Evolutionary conservation across 2,797 vertebrate species (phyloP).

Genomic region (Bradypodion ventrale): DNA sequence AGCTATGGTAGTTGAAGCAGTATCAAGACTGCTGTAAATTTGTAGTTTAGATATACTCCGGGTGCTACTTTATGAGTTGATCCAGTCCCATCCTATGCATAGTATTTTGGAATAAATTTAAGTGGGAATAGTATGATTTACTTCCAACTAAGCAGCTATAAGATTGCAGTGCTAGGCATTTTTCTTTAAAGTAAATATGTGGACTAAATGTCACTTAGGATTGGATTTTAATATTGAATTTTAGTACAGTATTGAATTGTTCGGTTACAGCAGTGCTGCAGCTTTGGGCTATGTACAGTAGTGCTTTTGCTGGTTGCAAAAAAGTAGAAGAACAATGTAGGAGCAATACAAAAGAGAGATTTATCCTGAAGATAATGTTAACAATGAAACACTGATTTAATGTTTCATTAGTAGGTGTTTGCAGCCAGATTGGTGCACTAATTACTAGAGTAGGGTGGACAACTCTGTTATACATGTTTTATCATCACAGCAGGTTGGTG

Average conservation of each 20-base stretch:
- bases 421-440: background rate
- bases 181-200: too few relatives aligned
- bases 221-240: too few relatives aligned
- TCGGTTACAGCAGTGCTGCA: background rate
- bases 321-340: background rate
- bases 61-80: too few relatives aligned
- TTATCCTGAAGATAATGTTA: background rate
- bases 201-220: too few relatives aligned
- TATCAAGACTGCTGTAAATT: too few relatives aligned
- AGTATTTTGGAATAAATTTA: background rate
- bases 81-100: background rate
- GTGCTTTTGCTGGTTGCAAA: background rate
- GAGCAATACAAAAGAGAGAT: background rate
- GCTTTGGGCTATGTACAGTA: background rate
- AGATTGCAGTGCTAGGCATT: too few relatives aligned
- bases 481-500: background rate
- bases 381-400: constrained; percentile 12
- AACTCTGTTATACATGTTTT: background rate
- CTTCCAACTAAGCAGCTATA: too few relatives aligned
- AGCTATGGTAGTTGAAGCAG: too few relatives aligned
- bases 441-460: background rate
- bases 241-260: too few relatives aligned
- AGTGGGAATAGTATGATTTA: too few relatives aligned
- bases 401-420: background rate
- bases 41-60: too few relatives aligned